Base-by-base conservation (phyloP, 2,113 vertebrate species). In the Thunnus maccoyii region DNA sequence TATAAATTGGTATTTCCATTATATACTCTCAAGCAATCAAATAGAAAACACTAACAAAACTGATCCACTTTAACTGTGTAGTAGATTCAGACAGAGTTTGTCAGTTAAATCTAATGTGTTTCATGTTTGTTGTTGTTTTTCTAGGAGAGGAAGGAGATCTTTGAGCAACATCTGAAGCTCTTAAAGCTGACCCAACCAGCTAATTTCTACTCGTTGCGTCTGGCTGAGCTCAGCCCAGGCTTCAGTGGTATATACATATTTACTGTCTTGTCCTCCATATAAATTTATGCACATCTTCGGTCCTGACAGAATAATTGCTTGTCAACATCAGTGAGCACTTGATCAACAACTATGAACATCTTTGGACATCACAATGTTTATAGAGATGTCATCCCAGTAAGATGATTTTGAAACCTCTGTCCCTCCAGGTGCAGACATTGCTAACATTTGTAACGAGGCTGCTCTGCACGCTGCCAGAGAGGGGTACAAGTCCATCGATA, bases 361-460 rank as follows among this genome's bases (percentile, higher is more conserved):
- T 62, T 62, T 36, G 22, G 0, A 50, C 2, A 25, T 61, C 54
- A 44, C 48, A 6, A 22, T 58, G 50, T 32, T 27, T 22, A 55
- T 18, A 57, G n/a, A 54, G n/a, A 44, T 68, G 51, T 50, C n/a
- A 32, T 44, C 67, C 7, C 51, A 66, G 22, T 12, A n/a, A 36
- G 25, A 8, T 56, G 20, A 16, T 18, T 4, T 12, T 50, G 14
- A 30, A 44, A 10, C 44, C 3, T 55, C 4, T 65, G 20, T 82
- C 76, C 56, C 65, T 61, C 4, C 88, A 99, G 98, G 98, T n/a
- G 98, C 98, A 1, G 98, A 99, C 91, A 99, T 99, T 5, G 98
- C 98, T 0, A 99, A 99, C 83, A 97, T 99, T 81, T 99, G 98
- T 52, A 99, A 99, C 0, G 98, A 99, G 83, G 98, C 97, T 0